Percentiles rank a stretch among this genome's conserved stretches.
Evolutionary conservation across 35 echinoderm and acorn worm genomes (phyloP).

Genomic region (Holothuria glaberrima): DNA sequence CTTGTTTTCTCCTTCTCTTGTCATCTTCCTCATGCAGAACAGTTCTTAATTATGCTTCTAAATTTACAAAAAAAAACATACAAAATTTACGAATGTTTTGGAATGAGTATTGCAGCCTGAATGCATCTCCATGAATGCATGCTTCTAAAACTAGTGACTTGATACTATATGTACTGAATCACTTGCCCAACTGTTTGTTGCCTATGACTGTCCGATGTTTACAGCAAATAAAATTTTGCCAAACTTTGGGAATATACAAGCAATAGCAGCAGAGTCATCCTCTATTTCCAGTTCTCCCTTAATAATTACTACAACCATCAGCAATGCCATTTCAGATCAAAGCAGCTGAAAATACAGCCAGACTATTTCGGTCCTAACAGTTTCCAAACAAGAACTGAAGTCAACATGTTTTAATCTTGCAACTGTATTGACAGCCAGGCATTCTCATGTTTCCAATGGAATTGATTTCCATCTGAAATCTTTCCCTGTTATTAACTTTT

Average conservation of each 20-base stretch:
- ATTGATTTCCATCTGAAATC: conserved; percentile 41
- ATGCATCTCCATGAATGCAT: too few relatives aligned
- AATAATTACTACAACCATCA: not conserved
- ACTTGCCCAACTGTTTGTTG: too few relatives aligned
- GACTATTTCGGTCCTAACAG: not conserved
- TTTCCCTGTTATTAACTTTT: not conserved
- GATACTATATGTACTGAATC: too few relatives aligned
- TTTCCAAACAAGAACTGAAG: not conserved
- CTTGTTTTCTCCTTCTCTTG: too few relatives aligned
- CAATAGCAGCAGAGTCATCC: not conserved
- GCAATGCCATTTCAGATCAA: not conserved
- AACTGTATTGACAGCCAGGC: conserved; percentile 3
- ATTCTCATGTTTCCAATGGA: conserved; percentile 35
- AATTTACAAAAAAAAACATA: too few relatives aligned
- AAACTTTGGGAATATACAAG: not conserved
- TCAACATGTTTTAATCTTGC: not conserved
- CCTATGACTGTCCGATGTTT: too few relatives aligned
- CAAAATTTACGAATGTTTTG: too few relatives aligned
- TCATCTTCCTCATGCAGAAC: too few relatives aligned
- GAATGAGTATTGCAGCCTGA: too few relatives aligned
- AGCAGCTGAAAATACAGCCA: not conserved
- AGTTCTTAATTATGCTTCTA: too few relatives aligned
- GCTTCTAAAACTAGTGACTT: too few relatives aligned
- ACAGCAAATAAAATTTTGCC: not conserved
- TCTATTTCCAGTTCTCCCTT: not conserved